Evolutionary conservation across 2,888 invertebrate species (phyloP).

Genomic region (Chymomyza fuscimana): DNA sequence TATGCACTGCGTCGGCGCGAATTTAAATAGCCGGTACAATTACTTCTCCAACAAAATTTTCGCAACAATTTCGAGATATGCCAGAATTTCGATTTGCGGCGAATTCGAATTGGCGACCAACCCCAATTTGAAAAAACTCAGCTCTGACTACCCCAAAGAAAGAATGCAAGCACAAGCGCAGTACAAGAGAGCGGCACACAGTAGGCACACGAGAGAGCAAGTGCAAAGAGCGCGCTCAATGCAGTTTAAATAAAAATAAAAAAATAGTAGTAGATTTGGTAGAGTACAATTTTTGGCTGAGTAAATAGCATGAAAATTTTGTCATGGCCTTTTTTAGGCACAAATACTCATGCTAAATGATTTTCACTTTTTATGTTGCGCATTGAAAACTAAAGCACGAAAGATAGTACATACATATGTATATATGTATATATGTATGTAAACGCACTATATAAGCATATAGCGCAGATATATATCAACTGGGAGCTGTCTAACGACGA

Average conservation of each 20-base stretch:
- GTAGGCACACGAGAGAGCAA: conserved; percentile 14
- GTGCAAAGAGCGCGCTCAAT: conserved; percentile 19
- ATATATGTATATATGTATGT: too few relatives aligned
- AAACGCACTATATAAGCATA: neutral
- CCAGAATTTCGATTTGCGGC: conserved; percentile 39
- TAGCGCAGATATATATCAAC: neutral
- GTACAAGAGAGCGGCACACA: neutral
- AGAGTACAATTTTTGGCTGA: conserved; percentile 34
- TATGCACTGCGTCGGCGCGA: conserved; percentile 33
- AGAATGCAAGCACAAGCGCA: neutral
- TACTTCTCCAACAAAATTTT: conserved; percentile 48
- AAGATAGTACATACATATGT: neutral
- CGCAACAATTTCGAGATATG: conserved; percentile 29
- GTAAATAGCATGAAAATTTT: conserved; percentile 31
- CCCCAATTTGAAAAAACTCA: conserved; percentile 16
- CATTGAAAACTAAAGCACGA: neutral
- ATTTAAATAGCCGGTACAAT: conserved; percentile 18
- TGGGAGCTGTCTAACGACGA: neutral
- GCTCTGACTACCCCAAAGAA: conserved; percentile 1
- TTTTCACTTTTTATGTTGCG: conserved; percentile 50
- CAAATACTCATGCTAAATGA: conserved; percentile 27
- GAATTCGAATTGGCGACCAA: conserved; percentile 44
- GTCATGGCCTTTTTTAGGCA: conserved; percentile 54
- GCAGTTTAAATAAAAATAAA: conserved; percentile 16
- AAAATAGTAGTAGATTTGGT: conserved; percentile 18